Percentiles rank a stretch among this genome's conserved stretches.
phyloP scores from a whole-genome alignment of 2,888 invertebrate species.

The Agrypnus murinus region DNA sequence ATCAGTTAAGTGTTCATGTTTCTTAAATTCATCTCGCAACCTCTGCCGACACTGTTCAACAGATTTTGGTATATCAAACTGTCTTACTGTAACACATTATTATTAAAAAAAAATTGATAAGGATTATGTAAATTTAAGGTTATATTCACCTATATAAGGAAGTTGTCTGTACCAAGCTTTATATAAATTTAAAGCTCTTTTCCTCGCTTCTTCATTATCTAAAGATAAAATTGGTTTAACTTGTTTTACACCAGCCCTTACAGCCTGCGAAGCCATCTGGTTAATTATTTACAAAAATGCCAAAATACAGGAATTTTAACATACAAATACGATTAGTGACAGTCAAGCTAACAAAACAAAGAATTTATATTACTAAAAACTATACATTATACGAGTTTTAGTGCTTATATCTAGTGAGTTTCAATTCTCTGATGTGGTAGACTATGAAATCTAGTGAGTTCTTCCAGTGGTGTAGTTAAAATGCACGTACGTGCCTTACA shows the following conservation, averaged over 20 bases:
- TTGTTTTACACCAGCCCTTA: constrained; percentile 75
- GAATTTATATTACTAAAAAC: too few species aligned
- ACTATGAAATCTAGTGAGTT: background rate
- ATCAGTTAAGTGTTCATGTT: constrained; percentile 86
- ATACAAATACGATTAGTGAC: background rate
- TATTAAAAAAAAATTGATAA: too few species aligned
- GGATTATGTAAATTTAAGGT: constrained; percentile 56
- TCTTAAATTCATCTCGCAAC: constrained; percentile 85
- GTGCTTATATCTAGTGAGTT: too few species aligned
- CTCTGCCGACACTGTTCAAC: constrained; percentile 81
- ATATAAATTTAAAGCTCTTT: constrained; percentile 90
- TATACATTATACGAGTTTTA: too few species aligned
- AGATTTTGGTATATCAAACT: constrained; percentile 88
- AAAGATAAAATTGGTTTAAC: constrained; percentile 92
- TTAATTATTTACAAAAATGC: too few species aligned
- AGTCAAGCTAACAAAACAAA: background rate
- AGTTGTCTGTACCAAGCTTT: constrained; percentile 96
- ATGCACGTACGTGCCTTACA: too few species aligned
- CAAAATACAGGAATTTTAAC: background rate
- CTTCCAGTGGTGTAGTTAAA: constrained; percentile 7
- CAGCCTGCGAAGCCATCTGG: constrained; percentile 72
- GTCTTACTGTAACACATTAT: constrained; percentile 81
- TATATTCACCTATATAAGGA: constrained; percentile 86
- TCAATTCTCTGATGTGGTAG: too few species aligned
- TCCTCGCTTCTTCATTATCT: constrained; percentile 84